phyloP scores from a whole-genome alignment of 2,888 invertebrate genomes.

The Lithophane semibrunnea region DNA sequence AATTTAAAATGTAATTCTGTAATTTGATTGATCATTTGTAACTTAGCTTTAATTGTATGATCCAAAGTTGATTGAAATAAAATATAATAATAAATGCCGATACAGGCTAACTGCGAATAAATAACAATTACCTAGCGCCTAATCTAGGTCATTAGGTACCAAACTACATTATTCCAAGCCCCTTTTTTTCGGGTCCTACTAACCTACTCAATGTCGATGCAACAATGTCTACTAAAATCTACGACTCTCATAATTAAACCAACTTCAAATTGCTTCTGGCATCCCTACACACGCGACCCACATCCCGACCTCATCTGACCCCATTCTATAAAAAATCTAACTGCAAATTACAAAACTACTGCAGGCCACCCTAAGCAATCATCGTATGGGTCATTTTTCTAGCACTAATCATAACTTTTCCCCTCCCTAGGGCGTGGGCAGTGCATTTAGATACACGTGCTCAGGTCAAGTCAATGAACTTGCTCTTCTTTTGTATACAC shows the following conservation, averaged over 20 bases:
- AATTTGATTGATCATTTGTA: too few relatives aligned
- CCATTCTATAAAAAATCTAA: slow-evolving; percentile 33
- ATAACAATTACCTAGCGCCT: too few relatives aligned
- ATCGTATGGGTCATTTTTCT: slow-evolving; percentile 37
- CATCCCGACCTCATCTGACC: slow-evolving; percentile 37
- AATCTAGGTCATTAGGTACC: neutral
- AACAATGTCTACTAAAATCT: slow-evolving; percentile 21
- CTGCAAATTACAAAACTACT: slow-evolving; percentile 26
- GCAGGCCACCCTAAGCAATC: slow-evolving; percentile 38
- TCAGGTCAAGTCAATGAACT: slow-evolving; percentile 55
- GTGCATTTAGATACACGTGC: slow-evolving; percentile 42
- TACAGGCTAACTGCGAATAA: too few relatives aligned
- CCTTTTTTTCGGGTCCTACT: neutral
- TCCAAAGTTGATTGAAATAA: too few relatives aligned
- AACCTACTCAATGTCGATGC: neutral
- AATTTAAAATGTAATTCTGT: too few relatives aligned
- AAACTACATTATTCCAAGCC: neutral
- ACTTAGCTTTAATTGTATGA: too few relatives aligned
- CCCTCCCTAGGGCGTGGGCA: slow-evolving; percentile 42
- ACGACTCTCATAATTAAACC: neutral
- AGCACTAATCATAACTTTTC: slow-evolving; percentile 53
- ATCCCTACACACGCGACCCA: slow-evolving; percentile 32
- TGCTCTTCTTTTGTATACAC: slow-evolving; percentile 43
- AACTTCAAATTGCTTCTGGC: slow-evolving; percentile 32
- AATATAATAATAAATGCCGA: too few relatives aligned